These are phyloP conservation scores for Leptinotarsa tumamoca DNA, from an alignment of 2,888 invertebrate species.

Conservation along the genomic window DNA sequence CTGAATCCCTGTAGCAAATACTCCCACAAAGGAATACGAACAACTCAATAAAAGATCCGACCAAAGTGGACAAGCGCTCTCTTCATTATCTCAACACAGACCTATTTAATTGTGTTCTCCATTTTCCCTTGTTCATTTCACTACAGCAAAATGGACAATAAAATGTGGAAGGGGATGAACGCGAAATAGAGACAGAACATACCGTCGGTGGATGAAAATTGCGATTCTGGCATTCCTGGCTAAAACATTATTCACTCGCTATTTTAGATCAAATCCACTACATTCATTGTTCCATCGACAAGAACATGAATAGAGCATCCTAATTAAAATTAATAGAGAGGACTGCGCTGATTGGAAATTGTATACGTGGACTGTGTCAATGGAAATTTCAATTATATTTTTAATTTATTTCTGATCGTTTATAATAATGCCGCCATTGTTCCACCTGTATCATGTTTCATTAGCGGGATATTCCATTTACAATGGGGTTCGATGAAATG, in stretches of 20 bases:
- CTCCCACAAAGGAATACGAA: slow-evolving; percentile 55
- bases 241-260: slow-evolving; percentile 58
- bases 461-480: slow-evolving; percentile 39
- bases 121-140: slow-evolving; percentile 53
- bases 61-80: slow-evolving; percentile 62
- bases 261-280: slow-evolving; percentile 59
- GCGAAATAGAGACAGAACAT: slow-evolving; percentile 28
- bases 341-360: slow-evolving; percentile 58
- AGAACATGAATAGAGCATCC: slow-evolving; percentile 59
- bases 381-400: slow-evolving; percentile 47
- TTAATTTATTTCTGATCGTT: slow-evolving; percentile 37
- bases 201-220: slow-evolving; percentile 38
- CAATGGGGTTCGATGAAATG: slow-evolving; percentile 26
- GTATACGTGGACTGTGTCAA: slow-evolving; percentile 45
- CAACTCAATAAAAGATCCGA: slow-evolving; percentile 62
- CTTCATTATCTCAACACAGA: slow-evolving; percentile 65
- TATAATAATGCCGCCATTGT: slow-evolving; percentile 41
- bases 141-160: slow-evolving; percentile 46
- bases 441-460: slow-evolving; percentile 36
- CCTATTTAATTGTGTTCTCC: slow-evolving; percentile 57
- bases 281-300: slow-evolving; percentile 61
- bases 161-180: slow-evolving; percentile 38
- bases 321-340: slow-evolving; percentile 64
- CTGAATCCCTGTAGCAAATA: slow-evolving; percentile 41
- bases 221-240: slow-evolving; percentile 35